A percentile compares a stretch with the other conserved stretches of the same genome.
Conservation (phyloP, 1,140 invertebrate genomes). For the Sesamia nonagrioides region DNA sequence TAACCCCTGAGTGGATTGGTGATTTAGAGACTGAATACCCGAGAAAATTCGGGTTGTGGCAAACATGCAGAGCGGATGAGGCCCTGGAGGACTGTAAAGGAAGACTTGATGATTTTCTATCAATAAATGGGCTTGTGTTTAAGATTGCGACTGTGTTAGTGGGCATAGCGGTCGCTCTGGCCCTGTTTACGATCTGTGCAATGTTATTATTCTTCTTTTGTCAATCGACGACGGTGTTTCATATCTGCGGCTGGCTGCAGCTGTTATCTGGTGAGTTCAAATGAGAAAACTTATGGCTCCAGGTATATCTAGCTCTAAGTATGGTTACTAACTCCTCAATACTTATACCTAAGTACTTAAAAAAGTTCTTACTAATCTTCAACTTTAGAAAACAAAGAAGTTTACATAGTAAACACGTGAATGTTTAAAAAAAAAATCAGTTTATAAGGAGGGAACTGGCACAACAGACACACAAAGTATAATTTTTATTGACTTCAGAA, state of each 20-base stretch:
- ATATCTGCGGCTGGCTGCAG: slow-evolving; percentile 97
- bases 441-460: background rate
- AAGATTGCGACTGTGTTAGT: slow-evolving; percentile 95
- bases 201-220: slow-evolving; percentile 98
- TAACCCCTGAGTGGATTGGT: slow-evolving; percentile 98
- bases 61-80: slow-evolving; percentile 92
- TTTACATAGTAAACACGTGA: background rate
- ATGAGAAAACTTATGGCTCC: background rate
- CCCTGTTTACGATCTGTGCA: slow-evolving; percentile 94
- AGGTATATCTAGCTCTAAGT: too few relatives aligned
- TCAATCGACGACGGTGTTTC: slow-evolving; percentile 97
- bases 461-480: slow-evolving; percentile 4
- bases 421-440: background rate
- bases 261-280: slow-evolving; percentile 94
- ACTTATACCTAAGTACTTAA: background rate
- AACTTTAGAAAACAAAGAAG: background rate
- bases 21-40: slow-evolving; percentile 94
- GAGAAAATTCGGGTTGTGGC: slow-evolving; percentile 97
- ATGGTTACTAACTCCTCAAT: background rate
- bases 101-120: slow-evolving; percentile 93
- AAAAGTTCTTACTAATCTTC: background rate
- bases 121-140: slow-evolving; percentile 92
- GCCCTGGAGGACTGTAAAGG: slow-evolving; percentile 93
- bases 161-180: slow-evolving; percentile 94
- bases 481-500: slow-evolving; percentile 33